phyloP scores from a whole-genome alignment of 2,888 invertebrate species.

The Ditula angustiorana region DNA sequence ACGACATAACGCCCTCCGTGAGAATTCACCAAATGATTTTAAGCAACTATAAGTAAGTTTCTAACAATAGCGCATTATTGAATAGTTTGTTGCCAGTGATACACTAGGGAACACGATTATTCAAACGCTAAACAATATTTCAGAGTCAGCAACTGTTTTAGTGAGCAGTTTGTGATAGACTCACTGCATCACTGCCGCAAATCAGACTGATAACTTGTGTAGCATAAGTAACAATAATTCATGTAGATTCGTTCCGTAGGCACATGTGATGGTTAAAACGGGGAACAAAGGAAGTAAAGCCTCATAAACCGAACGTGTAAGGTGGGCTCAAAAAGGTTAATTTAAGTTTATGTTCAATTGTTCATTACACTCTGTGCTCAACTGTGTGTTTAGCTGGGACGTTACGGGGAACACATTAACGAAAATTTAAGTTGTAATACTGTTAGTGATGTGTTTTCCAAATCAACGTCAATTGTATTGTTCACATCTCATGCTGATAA shows the following conservation, averaged over 20 bases:
- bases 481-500: too few species aligned
- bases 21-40: conserved; percentile 9
- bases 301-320: not conserved
- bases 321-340: conserved; percentile 23
- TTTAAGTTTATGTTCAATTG: conserved; percentile 11
- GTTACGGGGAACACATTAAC: not conserved
- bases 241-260: not conserved
- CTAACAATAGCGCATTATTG: conserved; percentile 23
- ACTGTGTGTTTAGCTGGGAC: not conserved
- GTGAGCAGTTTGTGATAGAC: conserved; percentile 35
- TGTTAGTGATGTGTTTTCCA: too few species aligned
- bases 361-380: not conserved
- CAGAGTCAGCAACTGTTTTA: conserved; percentile 20
- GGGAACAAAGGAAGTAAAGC: conserved; percentile 2
- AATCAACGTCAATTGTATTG: too few species aligned
- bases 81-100: conserved; percentile 10
- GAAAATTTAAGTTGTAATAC: not conserved
- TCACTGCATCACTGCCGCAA: conserved; percentile 18
- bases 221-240: conserved; percentile 3
- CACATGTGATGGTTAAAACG: not conserved
- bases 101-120: conserved; percentile 13
- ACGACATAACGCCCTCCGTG: not conserved
- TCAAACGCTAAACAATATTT: conserved; percentile 35
- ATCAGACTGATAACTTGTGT: conserved; percentile 19
- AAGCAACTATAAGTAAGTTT: conserved; percentile 14